Evolutionary conservation across 2,113 vertebrate genomes (phyloP).

Genomic region (Cyphomyrus plagiostoma): DNA sequence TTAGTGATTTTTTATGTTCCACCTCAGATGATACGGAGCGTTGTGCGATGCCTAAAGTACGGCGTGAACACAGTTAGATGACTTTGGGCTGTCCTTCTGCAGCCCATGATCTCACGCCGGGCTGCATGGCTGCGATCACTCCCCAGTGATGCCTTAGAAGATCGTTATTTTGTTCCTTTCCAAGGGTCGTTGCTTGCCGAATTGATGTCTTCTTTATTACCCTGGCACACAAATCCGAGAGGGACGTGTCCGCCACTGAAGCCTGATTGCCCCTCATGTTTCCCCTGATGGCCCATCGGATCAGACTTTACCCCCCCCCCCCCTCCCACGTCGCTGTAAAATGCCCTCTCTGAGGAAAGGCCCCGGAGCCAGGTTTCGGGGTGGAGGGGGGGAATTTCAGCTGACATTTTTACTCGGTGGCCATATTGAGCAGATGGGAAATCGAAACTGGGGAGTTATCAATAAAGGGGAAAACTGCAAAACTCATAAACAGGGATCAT

Average conservation of each 20-base stretch:
- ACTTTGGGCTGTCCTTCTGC: neutral
- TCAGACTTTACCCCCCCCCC: neutral
- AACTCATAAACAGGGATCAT: constrained; percentile 48
- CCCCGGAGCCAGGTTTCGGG: neutral
- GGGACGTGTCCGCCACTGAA: neutral
- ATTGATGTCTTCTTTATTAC: neutral
- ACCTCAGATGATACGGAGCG: neutral
- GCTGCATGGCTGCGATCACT: neutral
- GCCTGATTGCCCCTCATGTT: neutral
- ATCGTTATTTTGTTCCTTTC: neutral
- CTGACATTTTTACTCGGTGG: constrained; percentile 10
- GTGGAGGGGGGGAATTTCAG: neutral
- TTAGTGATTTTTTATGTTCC: neutral
- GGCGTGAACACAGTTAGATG: neutral
- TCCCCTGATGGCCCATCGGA: neutral
- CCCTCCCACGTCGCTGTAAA: neutral
- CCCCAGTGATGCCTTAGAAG: neutral
- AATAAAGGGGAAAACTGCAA: constrained; percentile 48
- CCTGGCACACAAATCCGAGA: neutral
- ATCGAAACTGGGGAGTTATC: constrained; percentile 57
- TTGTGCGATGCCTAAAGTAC: neutral
- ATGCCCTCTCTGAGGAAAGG: neutral
- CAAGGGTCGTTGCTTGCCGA: neutral
- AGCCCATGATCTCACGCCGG: neutral
- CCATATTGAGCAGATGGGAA: constrained; percentile 11